A percentile compares a stretch with the other conserved stretches of the same genome.
Conservation (phyloP, 2,888 invertebrate genomes). For the Megalurothrips usitatus region DNA sequence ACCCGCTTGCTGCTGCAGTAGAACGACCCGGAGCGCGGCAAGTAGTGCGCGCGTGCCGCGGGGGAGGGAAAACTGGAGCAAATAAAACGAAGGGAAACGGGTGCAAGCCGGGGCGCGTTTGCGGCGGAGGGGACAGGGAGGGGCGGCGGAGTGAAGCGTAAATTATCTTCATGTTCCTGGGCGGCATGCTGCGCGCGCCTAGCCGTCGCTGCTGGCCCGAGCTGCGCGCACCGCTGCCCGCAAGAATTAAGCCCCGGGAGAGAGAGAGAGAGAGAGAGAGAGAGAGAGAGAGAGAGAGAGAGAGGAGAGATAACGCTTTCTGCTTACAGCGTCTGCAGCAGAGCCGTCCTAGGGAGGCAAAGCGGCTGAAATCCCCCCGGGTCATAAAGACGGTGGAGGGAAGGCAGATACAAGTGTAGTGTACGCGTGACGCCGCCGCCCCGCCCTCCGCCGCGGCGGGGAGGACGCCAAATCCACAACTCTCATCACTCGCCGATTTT, state of each 20-base stretch:
- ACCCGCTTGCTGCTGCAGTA: too few species aligned
- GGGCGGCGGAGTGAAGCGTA: neutral
- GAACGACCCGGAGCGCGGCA: too few species aligned
- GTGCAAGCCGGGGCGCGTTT: neutral
- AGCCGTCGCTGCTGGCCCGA: neutral
- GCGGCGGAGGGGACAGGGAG: neutral
- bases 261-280: neutral
- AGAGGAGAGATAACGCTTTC: neutral
- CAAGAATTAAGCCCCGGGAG: neutral
- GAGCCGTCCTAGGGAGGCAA: too few species aligned
- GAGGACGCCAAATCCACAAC: neutral
- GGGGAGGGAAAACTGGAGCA: too few species aligned
- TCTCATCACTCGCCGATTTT: conserved; percentile 5
- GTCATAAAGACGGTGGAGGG: neutral
- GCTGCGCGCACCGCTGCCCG: neutral
- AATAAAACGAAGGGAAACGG: neutral
- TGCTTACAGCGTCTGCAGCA: too few species aligned
- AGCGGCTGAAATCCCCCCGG: neutral
- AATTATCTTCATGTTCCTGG: neutral
- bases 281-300: neutral
- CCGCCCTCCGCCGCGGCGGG: neutral
- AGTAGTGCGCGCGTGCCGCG: too few species aligned
- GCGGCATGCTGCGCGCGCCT: neutral
- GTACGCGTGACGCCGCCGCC: too few species aligned
- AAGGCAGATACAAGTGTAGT: neutral